These are phyloP conservation scores for Rhipidura dahli DNA, from an alignment of 2,113 vertebrate species.

Conservation along the genomic window DNA sequence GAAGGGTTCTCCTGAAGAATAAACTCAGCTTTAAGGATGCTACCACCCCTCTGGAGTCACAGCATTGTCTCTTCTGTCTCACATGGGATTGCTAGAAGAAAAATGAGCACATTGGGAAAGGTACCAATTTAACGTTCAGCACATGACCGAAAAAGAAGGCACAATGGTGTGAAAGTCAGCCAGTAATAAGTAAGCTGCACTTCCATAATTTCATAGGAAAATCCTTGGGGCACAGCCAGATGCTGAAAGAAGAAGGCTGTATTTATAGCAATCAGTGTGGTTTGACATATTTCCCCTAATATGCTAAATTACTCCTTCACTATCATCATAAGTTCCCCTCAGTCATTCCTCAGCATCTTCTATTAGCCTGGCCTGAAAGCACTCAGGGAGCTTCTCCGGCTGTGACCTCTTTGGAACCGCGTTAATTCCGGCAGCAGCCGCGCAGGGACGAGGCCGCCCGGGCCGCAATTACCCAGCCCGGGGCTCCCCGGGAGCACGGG, in stretches of 20 bases:
- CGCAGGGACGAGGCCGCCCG: neutral
- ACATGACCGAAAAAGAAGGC: neutral
- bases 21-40: neutral
- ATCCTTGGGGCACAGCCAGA: constrained; percentile 66
- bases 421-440: neutral
- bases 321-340: constrained; percentile 59
- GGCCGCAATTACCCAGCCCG: neutral
- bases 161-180: constrained; percentile 34
- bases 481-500: neutral
- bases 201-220: constrained; percentile 54
- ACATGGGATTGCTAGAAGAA: neutral
- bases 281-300: constrained; percentile 71
- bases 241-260: constrained; percentile 51
- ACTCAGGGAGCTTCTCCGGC: constrained; percentile 6
- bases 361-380: constrained; percentile 34
- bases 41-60: neutral
- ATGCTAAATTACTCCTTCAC: constrained; percentile 61
- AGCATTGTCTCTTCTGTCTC: constrained; percentile 11
- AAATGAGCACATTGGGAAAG: constrained; percentile 11
- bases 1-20: neutral
- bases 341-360: constrained; percentile 47
- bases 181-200: constrained; percentile 30
- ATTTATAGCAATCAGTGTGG: constrained; percentile 66
- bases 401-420: neutral
- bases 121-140: constrained; percentile 13